phyloP scores from a whole-genome alignment of 2,113 vertebrate genomes.

The Pseudopipra pipra region DNA sequence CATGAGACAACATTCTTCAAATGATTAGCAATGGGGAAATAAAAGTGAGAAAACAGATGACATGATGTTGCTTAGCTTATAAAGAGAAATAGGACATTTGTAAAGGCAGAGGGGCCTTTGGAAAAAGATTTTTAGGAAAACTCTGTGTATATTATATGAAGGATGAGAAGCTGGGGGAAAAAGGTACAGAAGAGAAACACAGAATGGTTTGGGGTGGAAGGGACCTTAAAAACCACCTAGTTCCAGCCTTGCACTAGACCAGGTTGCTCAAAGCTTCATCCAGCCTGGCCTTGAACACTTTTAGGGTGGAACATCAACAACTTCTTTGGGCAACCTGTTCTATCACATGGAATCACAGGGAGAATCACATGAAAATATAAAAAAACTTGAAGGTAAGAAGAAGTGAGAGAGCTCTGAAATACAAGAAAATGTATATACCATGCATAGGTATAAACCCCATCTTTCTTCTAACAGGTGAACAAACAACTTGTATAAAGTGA shows the following conservation, averaged over 20 bases:
- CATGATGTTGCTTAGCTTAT: neutral
- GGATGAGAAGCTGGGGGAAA: neutral
- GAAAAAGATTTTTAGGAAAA: neutral
- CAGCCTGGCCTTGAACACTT: neutral
- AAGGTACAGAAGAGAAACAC: neutral
- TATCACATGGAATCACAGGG: neutral
- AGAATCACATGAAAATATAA: neutral
- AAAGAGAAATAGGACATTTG: neutral
- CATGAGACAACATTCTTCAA: neutral
- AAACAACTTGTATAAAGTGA: neutral
- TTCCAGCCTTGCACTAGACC: neutral
- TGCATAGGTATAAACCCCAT: neutral
- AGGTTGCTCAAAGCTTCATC: neutral
- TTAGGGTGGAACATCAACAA: neutral
- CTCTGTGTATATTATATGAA: neutral
- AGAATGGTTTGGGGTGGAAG: neutral
- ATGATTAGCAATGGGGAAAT: neutral
- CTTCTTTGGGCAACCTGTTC: neutral
- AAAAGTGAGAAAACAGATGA: neutral
- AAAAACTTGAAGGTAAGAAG: neutral
- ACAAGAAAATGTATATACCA: neutral
- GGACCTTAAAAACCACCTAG: neutral
- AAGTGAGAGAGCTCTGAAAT: neutral
- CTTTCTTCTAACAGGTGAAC: fast-evolving
- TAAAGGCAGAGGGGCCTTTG: neutral